Conservation (phyloP, 2,797 vertebrate species). For the Schizopygopsis pylzovi region DNA sequence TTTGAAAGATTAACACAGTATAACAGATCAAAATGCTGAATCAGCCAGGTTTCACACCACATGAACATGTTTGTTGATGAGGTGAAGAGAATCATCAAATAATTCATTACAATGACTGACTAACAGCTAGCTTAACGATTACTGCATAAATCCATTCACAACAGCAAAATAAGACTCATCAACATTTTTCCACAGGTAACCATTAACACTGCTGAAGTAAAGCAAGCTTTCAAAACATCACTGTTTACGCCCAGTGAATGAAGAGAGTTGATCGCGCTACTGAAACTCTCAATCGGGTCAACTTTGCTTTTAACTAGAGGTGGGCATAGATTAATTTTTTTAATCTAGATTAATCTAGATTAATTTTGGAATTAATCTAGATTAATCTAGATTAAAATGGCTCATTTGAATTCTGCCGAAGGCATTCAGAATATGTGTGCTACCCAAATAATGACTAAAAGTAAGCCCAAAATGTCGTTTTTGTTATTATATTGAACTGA, state of each 20-base stretch:
- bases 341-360: too few relatives aligned
- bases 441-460: too few relatives aligned
- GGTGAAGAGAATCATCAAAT: conserved; percentile 13
- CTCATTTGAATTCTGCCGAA: too few relatives aligned
- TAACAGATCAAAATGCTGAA: conserved; percentile 52
- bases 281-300: background rate
- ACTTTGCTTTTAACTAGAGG: background rate
- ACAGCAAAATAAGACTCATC: conserved; percentile 65
- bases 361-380: too few relatives aligned
- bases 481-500: too few relatives aligned
- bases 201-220: conserved; percentile 64
- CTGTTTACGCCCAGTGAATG: background rate
- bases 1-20: conserved; percentile 52
- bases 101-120: conserved; percentile 53
- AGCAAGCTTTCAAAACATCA: conserved; percentile 5
- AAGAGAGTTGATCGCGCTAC: background rate
- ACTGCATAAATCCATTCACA: conserved; percentile 43
- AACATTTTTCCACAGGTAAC: conserved; percentile 65
- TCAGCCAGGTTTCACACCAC: conserved; percentile 43
- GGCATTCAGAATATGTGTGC: too few relatives aligned
- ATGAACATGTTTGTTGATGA: background rate
- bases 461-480: too few relatives aligned
- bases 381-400: too few relatives aligned
- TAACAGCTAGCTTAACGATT: conserved; percentile 43
- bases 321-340: too few relatives aligned